Conservation (phyloP, 2,797 vertebrate species). For the Liparis tanakae region DNA sequence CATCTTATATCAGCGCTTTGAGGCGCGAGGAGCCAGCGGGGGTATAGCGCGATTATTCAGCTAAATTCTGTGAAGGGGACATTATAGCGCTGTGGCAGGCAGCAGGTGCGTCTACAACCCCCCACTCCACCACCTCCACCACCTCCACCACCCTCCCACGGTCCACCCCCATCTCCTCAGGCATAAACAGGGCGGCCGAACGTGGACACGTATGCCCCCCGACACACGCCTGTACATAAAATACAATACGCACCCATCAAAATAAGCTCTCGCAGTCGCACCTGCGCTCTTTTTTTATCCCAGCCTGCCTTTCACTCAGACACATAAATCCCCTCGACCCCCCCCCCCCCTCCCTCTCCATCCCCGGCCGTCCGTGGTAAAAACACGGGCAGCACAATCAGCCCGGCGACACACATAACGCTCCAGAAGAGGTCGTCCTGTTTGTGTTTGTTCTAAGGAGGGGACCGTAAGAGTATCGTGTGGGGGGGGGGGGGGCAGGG, state of each 20-base stretch:
- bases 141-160: not conserved
- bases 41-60: slow-evolving; percentile 57
- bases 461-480: slow-evolving; percentile 36
- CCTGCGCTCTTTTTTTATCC: slow-evolving; percentile 37
- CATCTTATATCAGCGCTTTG: slow-evolving; percentile 70
- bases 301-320: slow-evolving; percentile 13
- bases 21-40: slow-evolving; percentile 53
- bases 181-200: slow-evolving; percentile 39
- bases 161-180: not conserved
- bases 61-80: slow-evolving; percentile 61
- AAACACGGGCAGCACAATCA: slow-evolving; percentile 49
- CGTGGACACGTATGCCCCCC: slow-evolving; percentile 40
- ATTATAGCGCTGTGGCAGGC: slow-evolving; percentile 64
- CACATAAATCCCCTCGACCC: slow-evolving; percentile 47
- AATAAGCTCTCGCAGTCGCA: slow-evolving; percentile 70
- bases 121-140: not conserved
- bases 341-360: slow-evolving; percentile 6
- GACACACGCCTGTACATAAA: slow-evolving; percentile 58
- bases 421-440: slow-evolving; percentile 87
- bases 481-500: slow-evolving; percentile 5
- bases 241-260: slow-evolving; percentile 28
- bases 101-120: slow-evolving; percentile 61
- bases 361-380: slow-evolving; percentile 12
- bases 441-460: slow-evolving; percentile 84
- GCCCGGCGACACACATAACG: slow-evolving; percentile 63